These are phyloP conservation scores for Erythrolamprus reginae DNA, from an alignment of 2,113 vertebrate species.

Conservation along the genomic window DNA sequence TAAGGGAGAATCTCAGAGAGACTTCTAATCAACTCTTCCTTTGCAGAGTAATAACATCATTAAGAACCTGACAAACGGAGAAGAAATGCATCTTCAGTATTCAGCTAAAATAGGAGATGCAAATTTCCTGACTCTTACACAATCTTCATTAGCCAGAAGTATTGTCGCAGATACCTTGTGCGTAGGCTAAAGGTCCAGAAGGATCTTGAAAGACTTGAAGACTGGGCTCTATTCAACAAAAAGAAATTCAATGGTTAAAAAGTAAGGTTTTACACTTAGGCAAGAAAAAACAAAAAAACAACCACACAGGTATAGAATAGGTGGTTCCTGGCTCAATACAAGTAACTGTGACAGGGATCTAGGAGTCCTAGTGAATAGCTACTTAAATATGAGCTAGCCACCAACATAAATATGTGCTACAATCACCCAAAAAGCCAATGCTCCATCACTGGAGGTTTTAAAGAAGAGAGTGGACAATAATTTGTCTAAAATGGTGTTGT, in stretches of 20 bases:
- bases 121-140: neutral
- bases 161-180: neutral
- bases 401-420: too few relatives aligned
- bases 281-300: neutral
- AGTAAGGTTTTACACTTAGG: neutral
- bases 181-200: neutral
- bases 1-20: neutral
- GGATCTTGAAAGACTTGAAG: neutral
- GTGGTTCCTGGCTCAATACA: neutral
- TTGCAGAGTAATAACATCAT: neutral
- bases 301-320: neutral
- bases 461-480: neutral
- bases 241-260: neutral
- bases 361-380: neutral
- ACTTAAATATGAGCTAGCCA: neutral
- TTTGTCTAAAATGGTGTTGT: neutral
- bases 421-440: neutral
- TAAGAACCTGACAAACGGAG: neutral
- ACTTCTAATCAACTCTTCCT: neutral
- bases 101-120: neutral
- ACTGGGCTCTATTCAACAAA: neutral
- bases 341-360: neutral
- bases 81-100: neutral
- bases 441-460: neutral
- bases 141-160: neutral